These are phyloP conservation scores for mouse (Mus musculus) DNA, from an alignment of 2,113 vertebrate genomes.

Conservation along the genomic window GRCm39 chr8:108286001-108286500, in stretches of 20 bases:
- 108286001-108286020: slow-evolving; percentile 28
- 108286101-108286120: slow-evolving; percentile 71
- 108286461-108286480: neutral
- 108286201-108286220: no score
- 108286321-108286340: neutral
- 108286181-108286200: no score
- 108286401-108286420: neutral
- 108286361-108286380: neutral
- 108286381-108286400: no score
- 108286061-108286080: slow-evolving; percentile 59
- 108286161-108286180: no score
- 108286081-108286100: slow-evolving; percentile 59
- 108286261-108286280: slow-evolving; percentile 92
- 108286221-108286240: no score
- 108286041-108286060: slow-evolving; percentile 51
- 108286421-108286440: neutral
- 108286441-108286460: neutral
- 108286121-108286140: slow-evolving; percentile 79
- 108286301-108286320: neutral
- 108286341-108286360: neutral
- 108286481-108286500: neutral
- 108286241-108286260: no score
- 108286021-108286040: slow-evolving; percentile 55
- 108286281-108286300: slow-evolving; percentile 31
- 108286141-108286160: neutral